Evolutionary conservation across 2,113 vertebrate genomes (phyloP).

Genomic region (Chrysochloris asiatica): DNA sequence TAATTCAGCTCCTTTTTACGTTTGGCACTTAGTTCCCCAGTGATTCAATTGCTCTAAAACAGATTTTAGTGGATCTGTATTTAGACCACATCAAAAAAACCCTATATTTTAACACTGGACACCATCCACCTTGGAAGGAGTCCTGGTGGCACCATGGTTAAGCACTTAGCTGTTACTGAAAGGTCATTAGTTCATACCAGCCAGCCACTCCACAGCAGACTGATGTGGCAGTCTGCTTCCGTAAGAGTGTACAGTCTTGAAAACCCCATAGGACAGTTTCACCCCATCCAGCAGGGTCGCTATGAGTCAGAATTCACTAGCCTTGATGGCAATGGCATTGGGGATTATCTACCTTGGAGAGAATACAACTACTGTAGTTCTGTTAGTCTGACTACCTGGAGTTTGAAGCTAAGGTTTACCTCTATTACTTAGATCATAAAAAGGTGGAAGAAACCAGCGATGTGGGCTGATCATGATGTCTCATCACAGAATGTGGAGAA

Average conservation of each 20-base stretch:
- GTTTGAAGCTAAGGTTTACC: slow-evolving; percentile 49
- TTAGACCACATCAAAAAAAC: slow-evolving; percentile 63
- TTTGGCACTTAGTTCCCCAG: slow-evolving; percentile 66
- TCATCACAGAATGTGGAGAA: slow-evolving; percentile 9
- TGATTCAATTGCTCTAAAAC: slow-evolving; percentile 68
- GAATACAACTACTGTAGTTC: neutral
- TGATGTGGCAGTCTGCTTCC: neutral
- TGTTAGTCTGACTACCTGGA: slow-evolving; percentile 9
- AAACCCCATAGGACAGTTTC: neutral
- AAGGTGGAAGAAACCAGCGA: neutral
- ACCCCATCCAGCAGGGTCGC: neutral
- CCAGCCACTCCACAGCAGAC: neutral
- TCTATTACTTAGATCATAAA: neutral
- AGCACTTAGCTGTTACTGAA: neutral
- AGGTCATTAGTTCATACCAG: neutral
- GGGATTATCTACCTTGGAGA: neutral
- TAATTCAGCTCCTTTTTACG: slow-evolving; percentile 61
- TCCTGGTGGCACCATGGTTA: neutral
- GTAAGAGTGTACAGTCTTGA: neutral
- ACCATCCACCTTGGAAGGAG: slow-evolving; percentile 36
- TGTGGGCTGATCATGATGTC: slow-evolving; percentile 31
- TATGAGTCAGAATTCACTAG: neutral
- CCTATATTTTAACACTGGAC: slow-evolving; percentile 54
- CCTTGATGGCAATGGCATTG: neutral
- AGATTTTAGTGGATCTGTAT: slow-evolving; percentile 63